phyloP scores from a whole-genome alignment of 2,888 invertebrate species.

The Stenodera caucasica region DNA sequence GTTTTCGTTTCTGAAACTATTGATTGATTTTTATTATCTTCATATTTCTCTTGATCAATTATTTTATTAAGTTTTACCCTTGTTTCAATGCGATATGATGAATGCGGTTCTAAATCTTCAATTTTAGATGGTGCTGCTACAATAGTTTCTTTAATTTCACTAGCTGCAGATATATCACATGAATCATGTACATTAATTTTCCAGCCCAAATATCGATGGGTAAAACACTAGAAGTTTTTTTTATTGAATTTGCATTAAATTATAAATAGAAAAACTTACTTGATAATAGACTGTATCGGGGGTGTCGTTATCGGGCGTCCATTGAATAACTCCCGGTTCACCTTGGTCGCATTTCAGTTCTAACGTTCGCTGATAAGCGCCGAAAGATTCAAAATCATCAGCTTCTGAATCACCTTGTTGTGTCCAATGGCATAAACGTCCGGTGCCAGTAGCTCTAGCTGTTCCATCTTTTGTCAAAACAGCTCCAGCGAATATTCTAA shows the following conservation, averaged over 20 bases:
- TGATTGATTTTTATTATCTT: constrained; percentile 42
- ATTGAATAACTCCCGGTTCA: constrained; percentile 80
- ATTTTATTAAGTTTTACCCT: constrained; percentile 50
- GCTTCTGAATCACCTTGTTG: constrained; percentile 75
- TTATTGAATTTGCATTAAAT: background rate
- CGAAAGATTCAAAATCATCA: constrained; percentile 84
- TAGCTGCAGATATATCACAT: constrained; percentile 66
- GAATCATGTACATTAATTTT: constrained; percentile 88
- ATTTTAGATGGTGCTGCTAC: constrained; percentile 49
- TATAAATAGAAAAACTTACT: constrained; percentile 56
- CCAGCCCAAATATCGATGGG: constrained; percentile 93
- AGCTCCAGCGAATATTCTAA: constrained; percentile 82
- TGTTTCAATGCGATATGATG: constrained; percentile 55
- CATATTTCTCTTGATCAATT: constrained; percentile 33
- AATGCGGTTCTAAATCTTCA: constrained; percentile 58
- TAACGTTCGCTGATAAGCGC: constrained; percentile 84
- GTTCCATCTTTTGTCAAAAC: constrained; percentile 69
- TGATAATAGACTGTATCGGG: constrained; percentile 93
- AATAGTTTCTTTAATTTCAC: constrained; percentile 58
- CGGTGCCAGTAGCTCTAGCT: constrained; percentile 74
- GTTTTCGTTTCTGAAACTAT: constrained; percentile 41
- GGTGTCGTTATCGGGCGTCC: constrained; percentile 84
- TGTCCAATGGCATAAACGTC: constrained; percentile 87
- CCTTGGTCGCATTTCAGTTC: constrained; percentile 83
- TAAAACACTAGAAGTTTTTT: constrained; percentile 74